Percentiles rank a stretch among this genome's conserved stretches.
These are phyloP conservation scores for Cricetomys ansorgei DNA, from an alignment of 2,113 vertebrate genomes.

Conservation along the genomic window DNA sequence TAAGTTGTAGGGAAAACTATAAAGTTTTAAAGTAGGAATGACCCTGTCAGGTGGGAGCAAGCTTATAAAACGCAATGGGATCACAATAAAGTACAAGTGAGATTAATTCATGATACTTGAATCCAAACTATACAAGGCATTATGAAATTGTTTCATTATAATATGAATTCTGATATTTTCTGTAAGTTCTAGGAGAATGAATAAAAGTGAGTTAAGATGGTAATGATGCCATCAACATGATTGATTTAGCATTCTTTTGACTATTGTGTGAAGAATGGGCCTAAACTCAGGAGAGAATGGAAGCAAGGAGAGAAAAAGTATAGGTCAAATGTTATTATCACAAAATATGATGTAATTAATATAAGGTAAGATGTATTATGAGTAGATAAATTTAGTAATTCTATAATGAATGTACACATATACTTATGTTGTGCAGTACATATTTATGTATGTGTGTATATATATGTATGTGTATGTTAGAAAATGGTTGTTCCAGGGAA, in stretches of 20 bases:
- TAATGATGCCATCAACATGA: neutral
- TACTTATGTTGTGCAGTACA: neutral
- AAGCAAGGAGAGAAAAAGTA: constrained; percentile 3
- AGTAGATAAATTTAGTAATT: neutral
- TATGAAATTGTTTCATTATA: neutral
- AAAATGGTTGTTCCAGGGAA: too few relatives aligned
- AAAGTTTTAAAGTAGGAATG: neutral
- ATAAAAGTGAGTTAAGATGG: neutral
- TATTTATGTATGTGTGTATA: neutral
- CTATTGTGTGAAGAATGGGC: neutral
- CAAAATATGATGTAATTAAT: neutral
- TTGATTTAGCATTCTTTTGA: neutral
- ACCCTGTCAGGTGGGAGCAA: neutral
- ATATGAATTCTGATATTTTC: neutral
- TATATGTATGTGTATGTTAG: neutral
- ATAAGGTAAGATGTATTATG: neutral
- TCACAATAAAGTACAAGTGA: neutral
- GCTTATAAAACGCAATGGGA: neutral
- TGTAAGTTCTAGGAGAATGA: neutral
- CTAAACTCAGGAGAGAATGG: neutral
- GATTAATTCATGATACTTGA: neutral
- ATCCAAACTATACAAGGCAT: neutral
- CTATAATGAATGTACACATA: neutral
- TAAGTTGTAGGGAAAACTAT: neutral
- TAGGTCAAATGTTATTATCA: neutral